A percentile compares a stretch with the other conserved stretches of the same genome.
These are phyloP conservation scores for Nebria ingens DNA, from an alignment of 1,140 invertebrate genomes.

Conservation along the genomic window DNA sequence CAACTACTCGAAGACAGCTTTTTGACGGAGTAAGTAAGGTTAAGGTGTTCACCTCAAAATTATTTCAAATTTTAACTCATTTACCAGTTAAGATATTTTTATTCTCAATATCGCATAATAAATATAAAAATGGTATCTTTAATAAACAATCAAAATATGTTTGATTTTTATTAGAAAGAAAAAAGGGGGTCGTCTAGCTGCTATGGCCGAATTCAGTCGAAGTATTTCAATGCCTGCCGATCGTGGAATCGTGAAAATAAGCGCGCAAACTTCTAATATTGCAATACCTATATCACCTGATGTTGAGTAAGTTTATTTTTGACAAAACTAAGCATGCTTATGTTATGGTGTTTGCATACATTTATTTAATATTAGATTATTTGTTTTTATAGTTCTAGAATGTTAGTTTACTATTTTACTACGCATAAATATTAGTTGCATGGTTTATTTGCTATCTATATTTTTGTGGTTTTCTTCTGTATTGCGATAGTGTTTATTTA, in stretches of 20 bases:
- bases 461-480: constrained; percentile 1
- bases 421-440: no score
- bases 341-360: no score
- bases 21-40: constrained; percentile 60
- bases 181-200: constrained; percentile 44
- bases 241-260: constrained; percentile 33
- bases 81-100: neutral
- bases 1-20: constrained; percentile 87
- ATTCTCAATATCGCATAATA: neutral
- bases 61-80: constrained; percentile 10
- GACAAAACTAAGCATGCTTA: no score
- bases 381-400: no score
- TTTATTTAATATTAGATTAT: no score
- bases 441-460: no score
- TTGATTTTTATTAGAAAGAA: constrained; percentile 46
- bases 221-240: constrained; percentile 81
- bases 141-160: neutral
- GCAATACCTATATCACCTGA: constrained; percentile 52
- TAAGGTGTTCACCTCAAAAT: constrained; percentile 17
- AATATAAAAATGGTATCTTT: neutral
- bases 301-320: constrained; percentile 48
- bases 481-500: constrained; percentile 12
- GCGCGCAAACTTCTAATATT: constrained; percentile 14
- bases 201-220: constrained; percentile 63
- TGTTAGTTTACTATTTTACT: no score